These are phyloP conservation scores for Lochmaea capreae DNA, from an alignment of 2,888 invertebrate species.

Conservation along the genomic window DNA sequence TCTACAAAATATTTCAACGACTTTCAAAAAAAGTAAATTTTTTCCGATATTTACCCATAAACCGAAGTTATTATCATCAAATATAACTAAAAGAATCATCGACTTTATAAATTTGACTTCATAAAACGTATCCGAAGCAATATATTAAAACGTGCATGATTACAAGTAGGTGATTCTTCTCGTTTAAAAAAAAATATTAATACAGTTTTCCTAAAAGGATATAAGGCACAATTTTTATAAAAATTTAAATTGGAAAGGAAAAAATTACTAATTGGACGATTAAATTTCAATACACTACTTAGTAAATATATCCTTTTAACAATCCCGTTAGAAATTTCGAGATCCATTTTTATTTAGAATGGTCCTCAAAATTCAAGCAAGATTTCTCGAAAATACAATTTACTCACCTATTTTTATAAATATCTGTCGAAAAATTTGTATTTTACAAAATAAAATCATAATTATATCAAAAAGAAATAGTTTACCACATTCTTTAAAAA, in stretches of 20 bases:
- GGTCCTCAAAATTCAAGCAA: neutral
- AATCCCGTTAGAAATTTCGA: conserved; percentile 19
- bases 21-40: neutral
- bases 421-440: neutral
- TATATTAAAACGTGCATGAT: too few relatives aligned
- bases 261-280: conserved; percentile 19
- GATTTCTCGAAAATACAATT: neutral
- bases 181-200: neutral
- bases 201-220: conserved; percentile 38
- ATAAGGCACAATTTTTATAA: conserved; percentile 38
- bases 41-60: neutral
- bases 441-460: too few relatives aligned
- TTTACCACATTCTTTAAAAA: too few relatives aligned
- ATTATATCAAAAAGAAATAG: too few relatives aligned
- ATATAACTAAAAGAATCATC: neutral
- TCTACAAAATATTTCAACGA: too few relatives aligned
- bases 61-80: neutral
- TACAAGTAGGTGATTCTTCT: too few relatives aligned
- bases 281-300: conserved; percentile 11
- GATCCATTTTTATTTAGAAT: neutral
- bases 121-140: too few relatives aligned
- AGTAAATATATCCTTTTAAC: conserved; percentile 39
- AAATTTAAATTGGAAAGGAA: conserved; percentile 19
- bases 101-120: too few relatives aligned
- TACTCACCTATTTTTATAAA: neutral